Conservation (phyloP, 2,113 vertebrate genomes). For the Macaca nemestrina region DNA sequence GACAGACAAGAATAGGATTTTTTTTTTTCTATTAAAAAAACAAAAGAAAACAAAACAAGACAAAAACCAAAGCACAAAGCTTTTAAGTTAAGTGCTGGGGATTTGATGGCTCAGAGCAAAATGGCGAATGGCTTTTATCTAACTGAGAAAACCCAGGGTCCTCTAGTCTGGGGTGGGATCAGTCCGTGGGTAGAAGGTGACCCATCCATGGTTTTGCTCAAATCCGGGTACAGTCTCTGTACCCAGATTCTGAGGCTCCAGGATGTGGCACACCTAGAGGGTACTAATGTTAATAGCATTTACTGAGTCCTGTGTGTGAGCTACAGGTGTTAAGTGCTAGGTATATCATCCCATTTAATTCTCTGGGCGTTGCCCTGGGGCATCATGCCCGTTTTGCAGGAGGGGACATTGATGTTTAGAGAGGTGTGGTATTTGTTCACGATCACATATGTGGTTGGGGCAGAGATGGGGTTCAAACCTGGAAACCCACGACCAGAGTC, state of each 20-base stretch:
- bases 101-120: conserved; percentile 15
- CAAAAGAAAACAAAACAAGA: conserved; percentile 38
- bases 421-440: neutral
- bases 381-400: neutral
- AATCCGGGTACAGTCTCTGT: neutral
- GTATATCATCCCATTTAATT: neutral
- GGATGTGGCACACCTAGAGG: no score
- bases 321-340: fast-evolving
- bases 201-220: neutral
- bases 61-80: conserved; percentile 65
- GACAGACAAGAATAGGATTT: conserved; percentile 68
- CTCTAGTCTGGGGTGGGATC: neutral
- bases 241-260: neutral
- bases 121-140: neutral
- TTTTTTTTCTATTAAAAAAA: conserved; percentile 64
- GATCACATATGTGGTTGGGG: neutral
- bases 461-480: neutral
- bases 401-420: neutral
- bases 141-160: neutral
- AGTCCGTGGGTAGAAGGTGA: neutral
- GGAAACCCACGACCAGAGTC: neutral
- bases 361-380: neutral
- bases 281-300: neutral
- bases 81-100: conserved; percentile 69
- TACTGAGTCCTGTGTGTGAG: neutral